phyloP scores from a whole-genome alignment of 2,797 vertebrate species.

The Paedocypris micromegethes region DNA sequence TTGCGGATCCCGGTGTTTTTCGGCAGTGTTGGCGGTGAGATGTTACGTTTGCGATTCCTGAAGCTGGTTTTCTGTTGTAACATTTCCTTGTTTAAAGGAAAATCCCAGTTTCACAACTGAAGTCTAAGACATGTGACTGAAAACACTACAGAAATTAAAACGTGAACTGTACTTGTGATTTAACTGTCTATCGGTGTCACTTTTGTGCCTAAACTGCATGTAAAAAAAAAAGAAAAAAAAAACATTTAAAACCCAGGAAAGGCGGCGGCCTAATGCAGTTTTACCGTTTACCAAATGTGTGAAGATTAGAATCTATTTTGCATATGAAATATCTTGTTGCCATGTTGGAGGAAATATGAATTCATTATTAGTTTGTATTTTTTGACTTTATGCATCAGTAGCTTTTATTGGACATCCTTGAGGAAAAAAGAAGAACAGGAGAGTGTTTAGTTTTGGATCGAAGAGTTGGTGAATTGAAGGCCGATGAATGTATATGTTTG shows the following conservation, averaged over 20 bases:
- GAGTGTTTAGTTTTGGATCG: constrained; percentile 54
- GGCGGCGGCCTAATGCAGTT: constrained; percentile 26
- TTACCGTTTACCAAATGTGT: constrained; percentile 47
- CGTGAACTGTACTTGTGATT: constrained; percentile 47
- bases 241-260: constrained; percentile 23
- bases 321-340: constrained; percentile 38
- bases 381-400: constrained; percentile 45
- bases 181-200: constrained; percentile 57
- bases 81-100: background rate
- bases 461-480: constrained; percentile 64
- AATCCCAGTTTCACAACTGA: constrained; percentile 48
- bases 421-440: constrained; percentile 34
- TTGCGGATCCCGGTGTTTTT: too few relatives aligned
- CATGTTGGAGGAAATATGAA: constrained; percentile 28
- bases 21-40: too few relatives aligned
- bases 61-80: too few relatives aligned
- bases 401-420: constrained; percentile 39
- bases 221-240: constrained; percentile 31
- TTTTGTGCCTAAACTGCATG: constrained; percentile 64
- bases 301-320: constrained; percentile 44
- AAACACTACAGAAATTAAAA: constrained; percentile 62
- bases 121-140: constrained; percentile 52
- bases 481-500: constrained; percentile 87
- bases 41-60: too few relatives aligned
- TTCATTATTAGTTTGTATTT: constrained; percentile 8